Evolutionary conservation across 2,113 vertebrate species (phyloP).

Genomic region (Saguinus midas): DNA sequence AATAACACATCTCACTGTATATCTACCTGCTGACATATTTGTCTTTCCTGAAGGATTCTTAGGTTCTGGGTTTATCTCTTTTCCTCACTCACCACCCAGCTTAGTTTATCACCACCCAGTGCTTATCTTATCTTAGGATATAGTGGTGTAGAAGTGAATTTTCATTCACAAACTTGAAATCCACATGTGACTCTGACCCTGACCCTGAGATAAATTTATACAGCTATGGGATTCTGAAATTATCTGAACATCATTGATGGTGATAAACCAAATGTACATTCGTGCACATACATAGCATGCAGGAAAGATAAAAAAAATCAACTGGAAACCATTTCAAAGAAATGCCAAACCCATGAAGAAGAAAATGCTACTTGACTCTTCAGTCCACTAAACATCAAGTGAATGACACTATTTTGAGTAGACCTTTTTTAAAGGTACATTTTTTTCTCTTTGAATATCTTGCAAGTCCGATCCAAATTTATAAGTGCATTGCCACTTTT

Average conservation of each 20-base stretch:
- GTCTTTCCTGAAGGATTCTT: background rate
- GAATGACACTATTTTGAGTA: background rate
- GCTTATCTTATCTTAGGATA: background rate
- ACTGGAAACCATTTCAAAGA: background rate
- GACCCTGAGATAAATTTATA: background rate
- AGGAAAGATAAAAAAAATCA: background rate
- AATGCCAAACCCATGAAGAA: background rate
- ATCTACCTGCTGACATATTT: background rate
- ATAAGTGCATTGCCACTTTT: background rate
- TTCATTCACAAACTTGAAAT: constrained; percentile 13
- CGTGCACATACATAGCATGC: background rate
- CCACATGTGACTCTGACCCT: background rate
- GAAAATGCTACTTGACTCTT: background rate
- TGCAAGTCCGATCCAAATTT: background rate
- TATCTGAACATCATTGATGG: background rate
- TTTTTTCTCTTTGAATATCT: background rate
- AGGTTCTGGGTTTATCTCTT: background rate
- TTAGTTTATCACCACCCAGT: background rate
- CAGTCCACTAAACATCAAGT: background rate
- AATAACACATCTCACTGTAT: background rate
- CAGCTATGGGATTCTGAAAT: background rate
- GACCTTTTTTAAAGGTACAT: background rate
- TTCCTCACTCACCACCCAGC: background rate
- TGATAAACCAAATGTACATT: background rate
- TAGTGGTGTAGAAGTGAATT: background rate